phyloP scores from a whole-genome alignment of 2,888 invertebrate genomes.

The Andrena bucephala region DNA sequence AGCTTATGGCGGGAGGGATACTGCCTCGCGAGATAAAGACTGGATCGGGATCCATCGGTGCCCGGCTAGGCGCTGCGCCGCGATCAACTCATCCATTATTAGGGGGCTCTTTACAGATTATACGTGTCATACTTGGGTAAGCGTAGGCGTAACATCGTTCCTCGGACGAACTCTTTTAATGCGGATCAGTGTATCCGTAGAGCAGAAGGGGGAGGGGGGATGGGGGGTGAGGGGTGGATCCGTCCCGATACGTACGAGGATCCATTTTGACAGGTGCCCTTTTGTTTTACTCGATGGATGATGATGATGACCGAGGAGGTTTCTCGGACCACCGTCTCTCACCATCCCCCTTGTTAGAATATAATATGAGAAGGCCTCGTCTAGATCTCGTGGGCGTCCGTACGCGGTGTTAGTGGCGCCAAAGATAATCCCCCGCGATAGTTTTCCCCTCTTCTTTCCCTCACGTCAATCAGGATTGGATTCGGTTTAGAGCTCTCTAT shows the following conservation, averaged over 20 bases:
- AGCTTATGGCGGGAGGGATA: conserved; percentile 17
- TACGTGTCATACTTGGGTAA: conserved; percentile 65
- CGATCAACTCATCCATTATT: conserved; percentile 56
- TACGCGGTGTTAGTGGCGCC: conserved; percentile 82
- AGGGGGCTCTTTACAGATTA: conserved; percentile 67
- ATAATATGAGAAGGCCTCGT: conserved; percentile 69
- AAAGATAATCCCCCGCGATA: conserved; percentile 83
- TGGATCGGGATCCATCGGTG: conserved; percentile 11
- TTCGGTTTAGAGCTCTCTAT: conserved; percentile 82
- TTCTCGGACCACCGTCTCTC: conserved; percentile 63
- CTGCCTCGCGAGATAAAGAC: conserved; percentile 54
- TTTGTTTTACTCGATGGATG: conserved; percentile 75
- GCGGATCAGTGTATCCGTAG: conserved; percentile 69
- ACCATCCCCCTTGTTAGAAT: conserved; percentile 69
- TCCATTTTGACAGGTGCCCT: conserved; percentile 72
- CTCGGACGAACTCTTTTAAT: conserved; percentile 66
- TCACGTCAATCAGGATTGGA: conserved; percentile 85
- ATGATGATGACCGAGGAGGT: conserved; percentile 74
- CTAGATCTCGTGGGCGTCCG: conserved; percentile 74
- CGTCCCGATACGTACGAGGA: conserved; percentile 57
- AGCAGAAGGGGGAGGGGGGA: conserved; percentile 55
- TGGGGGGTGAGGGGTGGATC: conserved; percentile 32
- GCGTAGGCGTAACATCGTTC: conserved; percentile 68
- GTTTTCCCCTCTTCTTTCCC: conserved; percentile 80
- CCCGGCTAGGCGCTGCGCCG: conserved; percentile 17